These are phyloP conservation scores for Peromyscus polionotus DNA, from an alignment of 2,113 vertebrate species.

Conservation along the genomic window DNA sequence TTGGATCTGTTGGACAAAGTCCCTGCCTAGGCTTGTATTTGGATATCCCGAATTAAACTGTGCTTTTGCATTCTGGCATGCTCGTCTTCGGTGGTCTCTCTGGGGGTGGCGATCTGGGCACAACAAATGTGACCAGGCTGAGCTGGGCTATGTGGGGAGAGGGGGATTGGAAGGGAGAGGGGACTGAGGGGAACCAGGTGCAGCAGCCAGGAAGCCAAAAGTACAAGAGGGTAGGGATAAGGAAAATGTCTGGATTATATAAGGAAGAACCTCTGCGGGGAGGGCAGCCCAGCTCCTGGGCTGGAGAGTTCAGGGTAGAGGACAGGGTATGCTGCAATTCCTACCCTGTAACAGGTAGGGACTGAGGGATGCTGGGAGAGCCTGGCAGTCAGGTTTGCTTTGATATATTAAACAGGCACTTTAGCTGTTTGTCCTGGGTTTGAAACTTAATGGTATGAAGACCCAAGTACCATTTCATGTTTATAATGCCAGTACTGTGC, in stretches of 20 bases:
- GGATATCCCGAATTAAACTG: too few species aligned
- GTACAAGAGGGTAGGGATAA: neutral
- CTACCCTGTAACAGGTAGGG: neutral
- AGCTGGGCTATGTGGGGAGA: neutral
- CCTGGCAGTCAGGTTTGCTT: neutral
- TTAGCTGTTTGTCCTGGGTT: neutral
- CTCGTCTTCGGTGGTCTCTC: too few species aligned
- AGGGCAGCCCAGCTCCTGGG: neutral
- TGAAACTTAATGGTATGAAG: neutral
- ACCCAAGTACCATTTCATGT: neutral
- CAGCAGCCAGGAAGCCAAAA: neutral
- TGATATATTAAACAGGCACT: neutral
- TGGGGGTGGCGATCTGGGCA: too few species aligned
- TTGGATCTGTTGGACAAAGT: too few species aligned
- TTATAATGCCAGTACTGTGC: neutral
- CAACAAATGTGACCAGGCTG: neutral
- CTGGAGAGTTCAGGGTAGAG: neutral
- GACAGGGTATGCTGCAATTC: neutral
- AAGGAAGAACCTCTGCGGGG: neutral
- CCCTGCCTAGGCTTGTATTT: too few species aligned
- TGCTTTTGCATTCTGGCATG: too few species aligned
- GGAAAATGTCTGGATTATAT: neutral
- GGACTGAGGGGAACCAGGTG: neutral
- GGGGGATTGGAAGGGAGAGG: neutral
- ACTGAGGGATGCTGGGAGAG: neutral